Base-by-base conservation (phyloP, 2,113 vertebrate genomes). In the Gymnarchus niloticus region DNA sequence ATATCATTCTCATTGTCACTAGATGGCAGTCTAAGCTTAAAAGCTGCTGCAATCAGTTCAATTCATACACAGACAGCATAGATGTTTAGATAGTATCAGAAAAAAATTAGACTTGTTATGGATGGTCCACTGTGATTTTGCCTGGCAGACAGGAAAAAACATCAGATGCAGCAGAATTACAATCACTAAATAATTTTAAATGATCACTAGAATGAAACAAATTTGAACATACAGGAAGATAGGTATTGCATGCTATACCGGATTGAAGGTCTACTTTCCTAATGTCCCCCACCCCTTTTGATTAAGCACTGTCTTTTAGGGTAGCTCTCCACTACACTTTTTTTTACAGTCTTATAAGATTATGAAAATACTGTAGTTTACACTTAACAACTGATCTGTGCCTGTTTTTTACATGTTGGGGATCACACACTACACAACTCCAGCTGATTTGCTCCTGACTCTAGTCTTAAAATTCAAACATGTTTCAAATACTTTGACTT, bases 21-120 rank as follows among this genome's bases (percentile, higher is more conserved):
- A 96, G 90, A 8, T 49, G 89, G 90, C 94, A 95, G 87, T 86
- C 91, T 52, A 81, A 88, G 85, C 83, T 87, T 37, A 90, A 37
- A 37, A 95, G 89, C 87, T 87, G 82, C 37, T 93, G 89, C 1
- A 94, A 41, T 89, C 48, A 92, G 77, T 0, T 78, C 7, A 6
- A 21, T 78, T 21, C 9, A 78, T n/a, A 78, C 14, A 19, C 44
- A 48, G 44, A 48, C 23, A 21, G 44, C 19, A 23, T 46, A 46
- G 8, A 46, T 78, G 37, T 78, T 48, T 78, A 33, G 33, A 73
- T 33, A 73, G 65, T n/a, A n/a, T n/a, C n/a, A n/a, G n/a, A n/a
- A n/a, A n/a, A n/a, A n/a, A n/a, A n/a, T n/a, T n/a, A n/a, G n/a
- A n/a, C n/a, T n/a, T 28, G 25, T 12, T 1, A 3, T 73, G 17